A percentile compares a stretch with the other conserved stretches of the same genome.
Evolutionary conservation across 2,888 invertebrate genomes (phyloP).

Genomic region (Phlogophora meticulosa): DNA sequence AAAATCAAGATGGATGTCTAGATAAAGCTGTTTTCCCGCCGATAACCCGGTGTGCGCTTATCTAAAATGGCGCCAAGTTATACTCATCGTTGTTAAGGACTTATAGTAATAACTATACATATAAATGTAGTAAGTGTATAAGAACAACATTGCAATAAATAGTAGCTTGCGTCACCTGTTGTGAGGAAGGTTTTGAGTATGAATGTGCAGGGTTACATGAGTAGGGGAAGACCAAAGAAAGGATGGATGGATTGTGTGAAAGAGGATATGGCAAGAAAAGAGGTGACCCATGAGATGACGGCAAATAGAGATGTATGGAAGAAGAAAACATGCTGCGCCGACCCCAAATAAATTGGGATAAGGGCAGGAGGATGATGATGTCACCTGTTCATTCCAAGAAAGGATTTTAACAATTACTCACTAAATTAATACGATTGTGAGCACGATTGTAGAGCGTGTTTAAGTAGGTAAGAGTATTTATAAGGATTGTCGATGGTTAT

Average conservation of each 20-base stretch:
- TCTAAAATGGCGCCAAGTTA: conserved; percentile 52
- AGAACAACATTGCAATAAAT: conserved; percentile 37
- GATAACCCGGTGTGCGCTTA: conserved; percentile 31
- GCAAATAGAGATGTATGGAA: no score
- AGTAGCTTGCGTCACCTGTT: conserved; percentile 36
- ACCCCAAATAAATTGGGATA: no score
- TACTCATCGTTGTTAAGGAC: conserved; percentile 28
- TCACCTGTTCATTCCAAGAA: conserved; percentile 39
- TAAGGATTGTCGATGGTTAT: conserved; percentile 7
- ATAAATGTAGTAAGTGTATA: conserved; percentile 7
- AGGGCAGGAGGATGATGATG: no score
- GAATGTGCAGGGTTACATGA: no score
- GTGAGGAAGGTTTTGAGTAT: no score
- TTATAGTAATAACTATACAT: conserved; percentile 10
- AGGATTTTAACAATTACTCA: conserved; percentile 56
- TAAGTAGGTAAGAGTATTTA: not conserved
- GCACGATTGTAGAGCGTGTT: conserved; percentile 37
- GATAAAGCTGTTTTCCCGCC: conserved; percentile 43
- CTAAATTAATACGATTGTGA: conserved; percentile 10
- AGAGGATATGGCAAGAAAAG: no score
- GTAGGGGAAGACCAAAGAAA: no score
- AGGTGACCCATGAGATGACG: no score
- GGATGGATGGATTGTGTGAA: no score
- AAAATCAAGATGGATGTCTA: conserved; percentile 39
- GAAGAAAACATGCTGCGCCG: no score